Conservation (phyloP, 2,113 vertebrate species). For the Pitta sordida region DNA sequence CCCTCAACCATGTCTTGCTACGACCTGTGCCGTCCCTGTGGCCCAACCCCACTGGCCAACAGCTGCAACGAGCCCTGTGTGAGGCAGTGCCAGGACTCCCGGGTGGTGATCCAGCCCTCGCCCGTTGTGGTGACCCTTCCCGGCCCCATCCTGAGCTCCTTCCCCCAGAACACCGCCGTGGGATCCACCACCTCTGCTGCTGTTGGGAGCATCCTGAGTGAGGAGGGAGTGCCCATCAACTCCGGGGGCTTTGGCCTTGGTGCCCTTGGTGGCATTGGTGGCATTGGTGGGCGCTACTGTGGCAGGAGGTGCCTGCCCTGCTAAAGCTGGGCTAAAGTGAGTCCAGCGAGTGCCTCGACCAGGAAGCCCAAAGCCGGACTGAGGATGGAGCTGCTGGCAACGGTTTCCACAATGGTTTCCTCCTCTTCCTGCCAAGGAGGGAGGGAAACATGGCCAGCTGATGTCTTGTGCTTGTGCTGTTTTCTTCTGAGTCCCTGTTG, state of each 20-base stretch:
- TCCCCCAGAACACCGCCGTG: background rate
- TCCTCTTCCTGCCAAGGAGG: too few species aligned
- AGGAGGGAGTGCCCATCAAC: background rate
- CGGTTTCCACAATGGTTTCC: too few species aligned
- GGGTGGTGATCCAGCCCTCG: rapidly evolving
- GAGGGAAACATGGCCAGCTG: too few species aligned
- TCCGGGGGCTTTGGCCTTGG: background rate
- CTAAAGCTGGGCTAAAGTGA: too few species aligned
- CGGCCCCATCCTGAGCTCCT: constrained; percentile 29
- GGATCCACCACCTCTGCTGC: background rate
- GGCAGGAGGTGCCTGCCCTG: too few species aligned
- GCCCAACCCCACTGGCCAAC: background rate
- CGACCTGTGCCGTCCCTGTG: background rate
- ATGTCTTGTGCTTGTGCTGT: too few species aligned
- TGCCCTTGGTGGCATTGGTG: too few species aligned
- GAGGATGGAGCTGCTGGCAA: too few species aligned
- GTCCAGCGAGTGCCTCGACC: too few species aligned
- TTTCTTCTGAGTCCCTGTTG: too few species aligned
- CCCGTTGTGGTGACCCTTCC: constrained; percentile 2
- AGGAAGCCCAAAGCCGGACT: too few species aligned
- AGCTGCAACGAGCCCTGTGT: constrained; percentile 19
- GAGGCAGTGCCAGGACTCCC: background rate
- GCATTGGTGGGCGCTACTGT: too few species aligned
- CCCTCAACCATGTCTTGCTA: background rate
- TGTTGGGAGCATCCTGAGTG: background rate